Evolutionary conservation across 2,113 vertebrate species (phyloP).

Genomic region (Microcebus lehilahytsara): DNA sequence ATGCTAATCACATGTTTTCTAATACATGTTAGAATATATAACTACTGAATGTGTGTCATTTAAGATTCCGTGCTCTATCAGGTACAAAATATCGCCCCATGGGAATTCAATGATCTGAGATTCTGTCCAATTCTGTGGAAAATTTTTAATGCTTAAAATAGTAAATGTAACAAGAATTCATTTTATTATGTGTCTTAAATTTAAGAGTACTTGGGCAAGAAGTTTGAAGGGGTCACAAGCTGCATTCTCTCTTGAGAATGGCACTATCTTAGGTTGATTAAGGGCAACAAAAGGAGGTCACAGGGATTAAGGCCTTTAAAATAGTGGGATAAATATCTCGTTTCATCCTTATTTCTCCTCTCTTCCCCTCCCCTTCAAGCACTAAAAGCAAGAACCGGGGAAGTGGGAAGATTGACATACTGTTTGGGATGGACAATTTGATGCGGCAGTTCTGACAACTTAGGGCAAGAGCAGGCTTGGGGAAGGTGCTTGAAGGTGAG

Average conservation of each 20-base stretch:
- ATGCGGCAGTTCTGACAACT: constrained; percentile 12
- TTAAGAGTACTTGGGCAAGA: neutral
- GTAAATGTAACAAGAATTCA: neutral
- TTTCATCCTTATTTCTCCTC: neutral
- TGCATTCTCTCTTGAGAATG: neutral
- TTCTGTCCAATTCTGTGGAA: neutral
- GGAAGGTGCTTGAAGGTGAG: neutral
- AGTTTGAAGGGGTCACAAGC: neutral
- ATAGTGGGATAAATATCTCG: neutral
- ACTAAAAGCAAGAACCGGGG: neutral
- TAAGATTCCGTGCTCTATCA: neutral
- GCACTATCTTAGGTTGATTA: neutral
- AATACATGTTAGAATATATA: neutral
- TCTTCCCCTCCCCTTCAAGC: neutral
- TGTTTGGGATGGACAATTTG: neutral
- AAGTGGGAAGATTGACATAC: neutral
- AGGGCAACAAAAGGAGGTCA: neutral
- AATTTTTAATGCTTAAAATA: neutral
- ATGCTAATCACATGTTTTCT: neutral
- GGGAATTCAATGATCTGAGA: neutral
- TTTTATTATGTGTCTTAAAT: neutral
- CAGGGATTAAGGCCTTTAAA: neutral
- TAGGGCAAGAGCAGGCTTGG: neutral
- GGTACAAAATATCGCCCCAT: neutral
- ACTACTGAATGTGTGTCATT: neutral